These are phyloP conservation scores for Ommatoiulus sabulosus DNA, from an alignment of 2,888 invertebrate species.

Conservation along the genomic window DNA sequence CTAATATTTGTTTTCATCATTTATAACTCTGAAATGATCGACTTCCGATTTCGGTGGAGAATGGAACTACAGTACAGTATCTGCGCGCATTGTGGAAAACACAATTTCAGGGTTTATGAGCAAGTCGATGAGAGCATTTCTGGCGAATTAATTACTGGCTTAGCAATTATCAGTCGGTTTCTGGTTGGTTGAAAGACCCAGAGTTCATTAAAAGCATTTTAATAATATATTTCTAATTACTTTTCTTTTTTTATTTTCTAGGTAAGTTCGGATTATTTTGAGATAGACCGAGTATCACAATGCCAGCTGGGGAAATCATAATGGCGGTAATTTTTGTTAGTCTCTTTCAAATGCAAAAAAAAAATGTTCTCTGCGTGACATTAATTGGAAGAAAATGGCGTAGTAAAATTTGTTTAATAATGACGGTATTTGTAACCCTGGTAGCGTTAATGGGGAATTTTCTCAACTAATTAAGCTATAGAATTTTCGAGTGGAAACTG, in stretches of 20 bases:
- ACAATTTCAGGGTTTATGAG: neutral
- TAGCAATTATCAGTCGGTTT: neutral
- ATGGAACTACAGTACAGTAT: neutral
- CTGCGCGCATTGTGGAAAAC: neutral
- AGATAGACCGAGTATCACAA: neutral
- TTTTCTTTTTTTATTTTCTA: neutral
- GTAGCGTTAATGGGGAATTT: neutral
- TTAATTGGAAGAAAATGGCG: neutral
- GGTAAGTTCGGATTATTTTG: conserved; percentile 24
- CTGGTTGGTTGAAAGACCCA: neutral
- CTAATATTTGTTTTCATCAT: too few species aligned
- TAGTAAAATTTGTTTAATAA: neutral
- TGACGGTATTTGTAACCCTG: conserved; percentile 19
- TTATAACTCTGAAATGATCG: neutral
- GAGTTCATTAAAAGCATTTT: neutral
- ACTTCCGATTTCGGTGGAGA: neutral
- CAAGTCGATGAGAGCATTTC: neutral
- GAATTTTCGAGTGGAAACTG: neutral
- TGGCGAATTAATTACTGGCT: neutral
- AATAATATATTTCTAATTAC: conserved; percentile 13
- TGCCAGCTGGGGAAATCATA: neutral
- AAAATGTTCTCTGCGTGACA: neutral
- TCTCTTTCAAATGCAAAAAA: neutral
- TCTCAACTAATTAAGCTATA: neutral
- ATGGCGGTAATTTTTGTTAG: conserved; percentile 38